A percentile compares a stretch with the other conserved stretches of the same genome.
These are phyloP conservation scores for Bergia sp. DNA, from an alignment of 92 coral and sea anemone genomes.

Conservation along the genomic window DNA sequence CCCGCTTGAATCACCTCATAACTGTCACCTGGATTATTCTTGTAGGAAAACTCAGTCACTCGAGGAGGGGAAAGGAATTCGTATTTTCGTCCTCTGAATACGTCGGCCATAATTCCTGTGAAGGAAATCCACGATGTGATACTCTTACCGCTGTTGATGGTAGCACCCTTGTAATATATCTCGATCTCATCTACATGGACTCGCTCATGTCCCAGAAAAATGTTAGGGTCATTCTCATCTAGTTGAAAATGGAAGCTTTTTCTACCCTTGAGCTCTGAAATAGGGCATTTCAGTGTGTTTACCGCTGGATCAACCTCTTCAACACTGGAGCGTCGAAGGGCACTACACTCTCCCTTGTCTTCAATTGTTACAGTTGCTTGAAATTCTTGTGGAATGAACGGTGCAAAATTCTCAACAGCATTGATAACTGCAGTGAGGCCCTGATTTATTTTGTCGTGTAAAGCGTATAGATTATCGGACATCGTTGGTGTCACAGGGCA, in stretches of 20 bases:
- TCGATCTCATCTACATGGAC: conserved; percentile 58
- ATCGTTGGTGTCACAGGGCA: conserved; percentile 58
- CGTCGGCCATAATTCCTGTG: conserved; percentile 52
- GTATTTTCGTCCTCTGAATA: conserved; percentile 32
- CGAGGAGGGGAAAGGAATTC: conserved; percentile 51
- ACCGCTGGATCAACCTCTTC: too few species aligned
- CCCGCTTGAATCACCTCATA: conserved; percentile 40
- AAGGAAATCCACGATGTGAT: conserved; percentile 51
- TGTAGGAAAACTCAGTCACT: conserved; percentile 50
- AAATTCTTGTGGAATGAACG: conserved; percentile 58
- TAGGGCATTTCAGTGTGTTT: conserved; percentile 45
- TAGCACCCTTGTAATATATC: conserved; percentile 30
- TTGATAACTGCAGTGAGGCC: conserved; percentile 61
- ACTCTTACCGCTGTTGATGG: background rate
- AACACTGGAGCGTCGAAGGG: too few species aligned
- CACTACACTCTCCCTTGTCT: conserved; percentile 27
- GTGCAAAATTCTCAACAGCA: conserved; percentile 60
- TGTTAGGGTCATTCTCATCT: conserved; percentile 6
- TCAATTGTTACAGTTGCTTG: conserved; percentile 29
- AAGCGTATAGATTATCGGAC: conserved; percentile 54
- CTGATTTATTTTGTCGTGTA: conserved; percentile 62
- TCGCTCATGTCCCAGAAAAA: conserved; percentile 54
- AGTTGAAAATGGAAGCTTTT: conserved; percentile 38
- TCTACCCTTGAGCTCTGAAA: conserved; percentile 53
- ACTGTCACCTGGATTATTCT: conserved; percentile 17